phyloP scores from a whole-genome alignment of 2,113 vertebrate genomes.

The Tachysurus fulvidraco region DNA sequence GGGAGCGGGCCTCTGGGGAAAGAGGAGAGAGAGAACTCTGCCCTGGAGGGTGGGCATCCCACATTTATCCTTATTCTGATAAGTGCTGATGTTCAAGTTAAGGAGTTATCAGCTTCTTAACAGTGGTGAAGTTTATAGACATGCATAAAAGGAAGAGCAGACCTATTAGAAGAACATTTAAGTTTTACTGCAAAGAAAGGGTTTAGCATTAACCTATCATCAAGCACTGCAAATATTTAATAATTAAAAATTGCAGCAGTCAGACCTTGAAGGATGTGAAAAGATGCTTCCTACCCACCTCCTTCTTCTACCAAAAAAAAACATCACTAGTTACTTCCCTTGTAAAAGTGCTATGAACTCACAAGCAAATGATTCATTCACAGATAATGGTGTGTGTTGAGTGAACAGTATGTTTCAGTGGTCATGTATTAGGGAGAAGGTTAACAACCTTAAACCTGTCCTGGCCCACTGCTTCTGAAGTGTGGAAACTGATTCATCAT shows the following conservation, averaged over 20 bases:
- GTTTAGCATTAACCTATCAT: neutral
- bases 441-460: constrained; percentile 39
- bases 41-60: constrained; percentile 52
- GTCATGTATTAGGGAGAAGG: constrained; percentile 56
- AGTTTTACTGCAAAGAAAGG: neutral
- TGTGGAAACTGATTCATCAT: constrained; percentile 53
- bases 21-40: constrained; percentile 47
- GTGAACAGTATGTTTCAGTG: constrained; percentile 48
- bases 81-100: constrained; percentile 46
- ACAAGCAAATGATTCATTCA: constrained; percentile 55
- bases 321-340: neutral
- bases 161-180: neutral
- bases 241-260: neutral
- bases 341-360: constrained; percentile 37
- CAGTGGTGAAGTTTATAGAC: neutral
- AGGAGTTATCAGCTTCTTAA: constrained; percentile 45
- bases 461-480: constrained; percentile 44
- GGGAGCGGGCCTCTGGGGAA: constrained; percentile 67
- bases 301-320: no score
- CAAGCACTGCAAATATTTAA: neutral
- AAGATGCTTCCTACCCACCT: neutral
- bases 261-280: constrained; percentile 11
- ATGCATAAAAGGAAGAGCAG: neutral
- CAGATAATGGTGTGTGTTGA: constrained; percentile 54
- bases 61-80: constrained; percentile 34